A percentile compares a stretch with the other conserved stretches of the same genome.
Conservation (phyloP, 2,113 vertebrate species). For the Grus americana region DNA sequence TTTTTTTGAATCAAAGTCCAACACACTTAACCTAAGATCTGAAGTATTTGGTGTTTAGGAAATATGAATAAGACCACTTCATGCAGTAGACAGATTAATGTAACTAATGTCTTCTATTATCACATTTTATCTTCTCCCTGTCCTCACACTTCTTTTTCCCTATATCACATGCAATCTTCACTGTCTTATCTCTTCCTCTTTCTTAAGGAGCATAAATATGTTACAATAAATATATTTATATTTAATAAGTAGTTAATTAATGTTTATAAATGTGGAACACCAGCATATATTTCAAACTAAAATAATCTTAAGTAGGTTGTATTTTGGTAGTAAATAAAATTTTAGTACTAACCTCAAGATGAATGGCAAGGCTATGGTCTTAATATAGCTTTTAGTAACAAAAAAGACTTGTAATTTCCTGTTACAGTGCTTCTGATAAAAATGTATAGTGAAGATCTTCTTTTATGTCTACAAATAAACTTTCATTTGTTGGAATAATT, state of each 20-base stretch:
- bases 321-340: constrained; percentile 12
- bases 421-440: background rate
- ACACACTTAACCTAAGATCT: background rate
- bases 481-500: constrained; percentile 40
- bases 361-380: background rate
- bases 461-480: background rate
- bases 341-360: background rate
- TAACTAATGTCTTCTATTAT: background rate
- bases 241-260: background rate
- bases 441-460: background rate
- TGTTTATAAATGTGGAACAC: background rate
- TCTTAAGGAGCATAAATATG: background rate
- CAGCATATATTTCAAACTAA: background rate
- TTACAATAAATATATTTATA: background rate
- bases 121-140: background rate
- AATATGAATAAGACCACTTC: background rate
- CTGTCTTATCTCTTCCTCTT: background rate
- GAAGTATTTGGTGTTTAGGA: background rate
- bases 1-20: background rate
- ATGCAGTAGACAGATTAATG: background rate
- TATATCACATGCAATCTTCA: background rate
- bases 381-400: background rate
- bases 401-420: constrained; percentile 1
- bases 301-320: background rate
- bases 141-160: background rate